phyloP scores from a whole-genome alignment of 2,888 invertebrate genomes.

The Tipula lateralis region DNA sequence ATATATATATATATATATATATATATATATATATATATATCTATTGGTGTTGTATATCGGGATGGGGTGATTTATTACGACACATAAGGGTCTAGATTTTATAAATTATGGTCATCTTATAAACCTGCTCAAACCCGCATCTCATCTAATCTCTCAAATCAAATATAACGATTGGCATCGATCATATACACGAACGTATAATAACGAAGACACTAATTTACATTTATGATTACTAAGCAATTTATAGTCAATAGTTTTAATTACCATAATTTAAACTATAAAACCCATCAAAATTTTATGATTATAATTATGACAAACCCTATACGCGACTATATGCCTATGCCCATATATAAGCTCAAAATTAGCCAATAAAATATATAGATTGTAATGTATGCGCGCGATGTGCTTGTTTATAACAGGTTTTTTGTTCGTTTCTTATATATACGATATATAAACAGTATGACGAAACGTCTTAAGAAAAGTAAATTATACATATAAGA shows the following conservation, averaged over 20 bases:
- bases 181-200: neutral
- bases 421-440: neutral
- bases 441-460: neutral
- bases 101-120: neutral
- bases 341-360: neutral
- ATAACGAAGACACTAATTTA: neutral
- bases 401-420: neutral
- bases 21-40: too few relatives aligned
- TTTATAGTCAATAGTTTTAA: neutral
- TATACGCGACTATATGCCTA: neutral
- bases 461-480: slow-evolving; percentile 4
- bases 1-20: too few relatives aligned
- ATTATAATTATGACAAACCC: neutral
- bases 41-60: neutral
- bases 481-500: neutral
- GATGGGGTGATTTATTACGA: neutral
- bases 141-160: neutral
- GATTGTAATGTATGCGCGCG: neutral
- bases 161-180: neutral
- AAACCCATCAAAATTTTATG: neutral
- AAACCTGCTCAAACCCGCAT: neutral
- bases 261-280: neutral
- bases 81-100: neutral
- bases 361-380: neutral
- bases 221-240: neutral